Percentiles rank a stretch among this genome's conserved stretches.
Evolutionary conservation across 2,113 vertebrate genomes (phyloP).

Genomic region (Antechinus flavipes): DNA sequence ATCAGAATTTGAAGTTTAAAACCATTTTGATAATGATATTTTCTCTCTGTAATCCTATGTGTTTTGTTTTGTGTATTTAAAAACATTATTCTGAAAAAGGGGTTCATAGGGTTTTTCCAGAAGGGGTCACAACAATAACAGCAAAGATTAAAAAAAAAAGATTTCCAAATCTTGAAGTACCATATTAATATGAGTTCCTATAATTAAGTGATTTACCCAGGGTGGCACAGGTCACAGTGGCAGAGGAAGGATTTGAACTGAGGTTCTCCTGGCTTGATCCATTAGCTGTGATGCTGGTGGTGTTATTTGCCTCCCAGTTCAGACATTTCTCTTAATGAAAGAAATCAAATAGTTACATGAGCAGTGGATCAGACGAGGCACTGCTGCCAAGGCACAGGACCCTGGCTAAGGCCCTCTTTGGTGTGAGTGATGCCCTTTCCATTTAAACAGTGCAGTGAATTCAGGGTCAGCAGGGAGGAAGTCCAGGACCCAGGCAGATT

Average conservation of each 20-base stretch:
- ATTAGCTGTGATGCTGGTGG: neutral
- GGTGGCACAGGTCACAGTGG: neutral
- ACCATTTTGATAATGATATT: neutral
- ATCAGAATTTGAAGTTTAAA: neutral
- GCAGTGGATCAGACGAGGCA: neutral
- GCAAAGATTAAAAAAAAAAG: neutral
- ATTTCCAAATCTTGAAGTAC: neutral
- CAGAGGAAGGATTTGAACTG: neutral
- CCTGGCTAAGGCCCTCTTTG: neutral
- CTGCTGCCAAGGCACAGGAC: neutral
- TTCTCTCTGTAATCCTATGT: neutral
- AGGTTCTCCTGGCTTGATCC: neutral
- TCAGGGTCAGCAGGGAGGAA: constrained; percentile 41
- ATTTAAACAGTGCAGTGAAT: neutral
- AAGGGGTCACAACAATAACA: neutral
- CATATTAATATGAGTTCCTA: neutral
- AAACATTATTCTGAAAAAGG: neutral
- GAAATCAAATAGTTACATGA: neutral
- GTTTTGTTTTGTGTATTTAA: neutral
- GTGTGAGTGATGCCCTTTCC: neutral
- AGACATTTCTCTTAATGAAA: neutral
- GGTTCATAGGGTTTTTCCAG: neutral
- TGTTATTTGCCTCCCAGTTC: neutral
- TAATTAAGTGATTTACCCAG: neutral
- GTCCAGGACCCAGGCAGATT: neutral